Conservation (phyloP, 2,113 vertebrate species). For the Delphinapterus leucas region DNA sequence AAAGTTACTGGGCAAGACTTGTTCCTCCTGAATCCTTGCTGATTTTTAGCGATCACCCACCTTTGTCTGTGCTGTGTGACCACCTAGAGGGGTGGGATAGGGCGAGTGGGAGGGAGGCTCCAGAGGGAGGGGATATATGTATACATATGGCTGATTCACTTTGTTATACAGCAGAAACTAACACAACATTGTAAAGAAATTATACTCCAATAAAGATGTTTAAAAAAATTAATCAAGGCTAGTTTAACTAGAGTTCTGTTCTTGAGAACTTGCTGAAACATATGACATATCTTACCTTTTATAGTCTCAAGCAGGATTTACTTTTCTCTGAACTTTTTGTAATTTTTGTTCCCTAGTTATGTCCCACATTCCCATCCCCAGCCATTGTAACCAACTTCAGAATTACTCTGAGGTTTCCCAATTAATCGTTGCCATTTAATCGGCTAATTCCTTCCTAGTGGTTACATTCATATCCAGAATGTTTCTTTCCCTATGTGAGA, state of each 20-base stretch:
- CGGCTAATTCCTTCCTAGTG: background rate
- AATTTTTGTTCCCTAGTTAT: background rate
- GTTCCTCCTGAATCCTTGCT: background rate
- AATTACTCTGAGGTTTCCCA: background rate
- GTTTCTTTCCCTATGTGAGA: background rate
- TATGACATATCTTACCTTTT: background rate
- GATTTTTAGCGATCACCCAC: background rate
- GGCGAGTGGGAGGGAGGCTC: no score
- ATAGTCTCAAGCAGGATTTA: background rate
- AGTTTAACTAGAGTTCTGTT: conserved; percentile 25
- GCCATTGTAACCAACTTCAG: background rate
- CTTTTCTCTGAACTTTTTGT: conserved; percentile 26
- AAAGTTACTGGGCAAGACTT: background rate
- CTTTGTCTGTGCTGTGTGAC: background rate
- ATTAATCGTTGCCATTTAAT: background rate
- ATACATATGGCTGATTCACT: no score
- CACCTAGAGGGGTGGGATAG: no score
- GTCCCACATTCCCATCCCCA: background rate
- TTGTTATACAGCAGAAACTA: no score
- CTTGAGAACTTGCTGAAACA: conserved; percentile 30
- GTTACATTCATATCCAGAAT: background rate
- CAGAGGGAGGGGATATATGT: no score
- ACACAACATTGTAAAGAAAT: no score
- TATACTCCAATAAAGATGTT: no score
- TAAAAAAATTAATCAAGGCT: background rate